Evolutionary conservation across 1,140 invertebrate species (phyloP).

Genomic region (Drosophila serrata): DNA sequence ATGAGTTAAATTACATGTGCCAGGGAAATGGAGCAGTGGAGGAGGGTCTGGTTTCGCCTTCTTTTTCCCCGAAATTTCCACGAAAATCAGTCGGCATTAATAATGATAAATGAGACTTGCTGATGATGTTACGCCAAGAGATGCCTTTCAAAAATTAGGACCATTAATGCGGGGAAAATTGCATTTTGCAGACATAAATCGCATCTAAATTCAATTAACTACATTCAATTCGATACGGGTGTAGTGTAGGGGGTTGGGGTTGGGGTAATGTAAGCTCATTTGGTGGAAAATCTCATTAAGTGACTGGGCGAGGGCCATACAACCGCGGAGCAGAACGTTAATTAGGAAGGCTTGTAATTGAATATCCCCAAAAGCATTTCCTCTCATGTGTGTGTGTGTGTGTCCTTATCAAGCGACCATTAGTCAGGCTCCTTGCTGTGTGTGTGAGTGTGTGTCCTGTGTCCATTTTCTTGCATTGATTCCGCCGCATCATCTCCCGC

Average conservation of each 20-base stretch:
- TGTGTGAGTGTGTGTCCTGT: not conserved
- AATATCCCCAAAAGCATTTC: constrained; percentile 46
- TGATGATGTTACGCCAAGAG: constrained; percentile 21
- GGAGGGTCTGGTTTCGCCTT: not conserved
- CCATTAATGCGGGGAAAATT: constrained; percentile 25
- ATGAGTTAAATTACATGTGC: constrained; percentile 71
- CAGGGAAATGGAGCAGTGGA: not conserved
- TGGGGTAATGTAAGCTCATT: constrained; percentile 46
- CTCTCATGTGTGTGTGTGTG: not conserved
- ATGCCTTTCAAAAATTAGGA: constrained; percentile 18
- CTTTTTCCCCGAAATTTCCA: constrained; percentile 1
- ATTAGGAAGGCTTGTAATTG: constrained; percentile 60
- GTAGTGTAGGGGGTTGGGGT: not conserved
- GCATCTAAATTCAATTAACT: constrained; percentile 59
- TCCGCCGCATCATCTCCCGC: constrained; percentile 22
- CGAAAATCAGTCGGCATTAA: constrained; percentile 15
- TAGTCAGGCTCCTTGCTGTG: not conserved
- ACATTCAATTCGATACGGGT: constrained; percentile 32
- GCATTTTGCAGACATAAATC: constrained; percentile 50
- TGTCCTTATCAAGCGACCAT: too few species aligned
- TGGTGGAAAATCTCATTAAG: constrained; percentile 54
- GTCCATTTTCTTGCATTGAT: constrained; percentile 32
- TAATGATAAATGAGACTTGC: constrained; percentile 51
- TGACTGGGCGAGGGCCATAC: constrained; percentile 31
- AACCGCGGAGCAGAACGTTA: constrained; percentile 46